Evolutionary conservation across 2,113 vertebrate genomes (phyloP), one percentile per base, ranked within the genome.

Genomic region (Climacteris rufus): DNA sequence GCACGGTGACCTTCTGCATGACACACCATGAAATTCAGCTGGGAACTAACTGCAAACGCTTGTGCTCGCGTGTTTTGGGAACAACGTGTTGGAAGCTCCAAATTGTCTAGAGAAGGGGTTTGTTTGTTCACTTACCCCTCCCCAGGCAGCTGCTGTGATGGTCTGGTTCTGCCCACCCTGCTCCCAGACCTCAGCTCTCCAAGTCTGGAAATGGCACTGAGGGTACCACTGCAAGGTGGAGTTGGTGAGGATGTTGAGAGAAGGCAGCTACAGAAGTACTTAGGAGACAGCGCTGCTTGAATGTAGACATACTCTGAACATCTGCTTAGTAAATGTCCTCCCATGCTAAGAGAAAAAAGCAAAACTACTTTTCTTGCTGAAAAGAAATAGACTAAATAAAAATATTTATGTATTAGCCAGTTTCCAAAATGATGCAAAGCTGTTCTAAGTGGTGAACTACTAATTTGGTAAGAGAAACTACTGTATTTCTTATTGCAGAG

Each of bases 61-160:
- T 13, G 28, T 22, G 30, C 66, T 88, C 35, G 35, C 0, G 0
- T 47, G 13, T 24, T 45, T 77, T 1, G 1, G 1, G 1, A 59
- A 61, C 40, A 15, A 24, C 5, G 4, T 10, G 8, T 15, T 77
- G 17, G 54, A 88, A 63, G 21, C 30, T 61, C 14, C 33, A 39
- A 74, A 31, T 4, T 59, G 10, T 15, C 35, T 27, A 13, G 8
- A 39, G 30, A 81, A 75, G 2, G 5, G 4, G 18, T 44, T 65
- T 71, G n/a, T 22, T 31, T 74, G 49, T 40, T 45, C 8, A 13
- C 7, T 30, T 33, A 3, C 2, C 1, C 70, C 11, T 76, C 15
- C 19, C 22, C 3, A 35, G 0, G 24, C 28, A 60, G 49, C 37
- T 70, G 50, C 39, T 13, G 3, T 9, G 8, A 14, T 56, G 24